Conservation (phyloP, 2,888 invertebrate species). For the Saturnia japonica region DNA sequence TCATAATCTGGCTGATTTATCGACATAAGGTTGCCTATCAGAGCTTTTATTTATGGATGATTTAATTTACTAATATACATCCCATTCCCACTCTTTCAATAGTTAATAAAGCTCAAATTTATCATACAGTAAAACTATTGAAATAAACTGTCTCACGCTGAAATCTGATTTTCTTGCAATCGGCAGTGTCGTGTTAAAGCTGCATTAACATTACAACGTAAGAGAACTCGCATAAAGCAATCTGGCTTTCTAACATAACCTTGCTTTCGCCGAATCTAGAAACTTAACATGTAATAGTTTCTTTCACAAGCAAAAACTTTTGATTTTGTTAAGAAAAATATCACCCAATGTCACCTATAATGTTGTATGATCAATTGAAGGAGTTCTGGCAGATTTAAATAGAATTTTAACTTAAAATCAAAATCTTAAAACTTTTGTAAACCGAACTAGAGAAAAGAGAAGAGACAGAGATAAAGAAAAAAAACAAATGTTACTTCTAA, state of each 20-base stretch:
- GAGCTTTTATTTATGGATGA: neutral
- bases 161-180: constrained; percentile 39
- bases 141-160: neutral
- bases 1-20: neutral
- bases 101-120: neutral
- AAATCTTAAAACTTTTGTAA: too few relatives aligned
- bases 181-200: constrained; percentile 51
- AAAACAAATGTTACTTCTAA: too few relatives aligned
- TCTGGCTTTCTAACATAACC: constrained; percentile 57
- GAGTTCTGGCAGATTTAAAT: neutral
- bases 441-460: too few relatives aligned
- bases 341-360: neutral
- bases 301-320: constrained; percentile 11
- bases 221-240: constrained; percentile 52
- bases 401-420: too few relatives aligned
- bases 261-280: constrained; percentile 52
- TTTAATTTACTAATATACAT: neutral
- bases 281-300: constrained; percentile 18
- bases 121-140: neutral
- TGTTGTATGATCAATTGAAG: neutral
- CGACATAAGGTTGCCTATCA: neutral
- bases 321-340: neutral
- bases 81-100: neutral
- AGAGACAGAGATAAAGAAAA: too few relatives aligned
- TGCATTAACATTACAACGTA: constrained; percentile 47